Percentiles rank a stretch among this genome's conserved stretches.
Conservation (phyloP, 2,888 invertebrate species). For the Torymus tubicola region DNA sequence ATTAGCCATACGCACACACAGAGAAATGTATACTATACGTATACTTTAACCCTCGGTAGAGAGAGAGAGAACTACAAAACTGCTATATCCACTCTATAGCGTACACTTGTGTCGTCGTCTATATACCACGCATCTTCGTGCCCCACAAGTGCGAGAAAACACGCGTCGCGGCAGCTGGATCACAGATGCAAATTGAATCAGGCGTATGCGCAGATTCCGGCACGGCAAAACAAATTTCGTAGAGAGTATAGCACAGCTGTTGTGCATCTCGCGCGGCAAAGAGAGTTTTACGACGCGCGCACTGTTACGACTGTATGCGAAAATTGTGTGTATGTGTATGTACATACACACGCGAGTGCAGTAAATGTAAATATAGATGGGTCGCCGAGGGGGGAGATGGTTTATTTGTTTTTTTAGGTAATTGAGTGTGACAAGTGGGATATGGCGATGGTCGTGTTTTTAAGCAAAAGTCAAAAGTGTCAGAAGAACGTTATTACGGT, state of each 20-base stretch:
- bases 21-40: no score
- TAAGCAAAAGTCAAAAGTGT: no score
- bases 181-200: conserved; percentile 51
- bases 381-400: no score
- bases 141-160: not conserved
- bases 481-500: no score
- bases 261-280: not conserved
- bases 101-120: no score
- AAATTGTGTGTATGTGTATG: not conserved
- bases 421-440: no score
- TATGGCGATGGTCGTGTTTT: no score
- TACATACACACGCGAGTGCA: not conserved
- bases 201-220: conserved; percentile 13
- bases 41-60: not conserved
- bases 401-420: no score
- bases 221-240: conserved; percentile 20
- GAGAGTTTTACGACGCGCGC: not conserved
- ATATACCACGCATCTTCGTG: conserved; percentile 3
- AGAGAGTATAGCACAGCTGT: conserved; percentile 23
- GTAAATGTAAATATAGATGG: no score
- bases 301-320: not conserved
- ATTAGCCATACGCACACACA: no score
- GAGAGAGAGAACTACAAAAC: conserved; percentile 9
- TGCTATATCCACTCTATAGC: not conserved
- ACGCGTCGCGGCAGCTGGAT: conserved; percentile 40